Conservation (phyloP, 1,140 invertebrate genomes). For the Himalopsyche phryganea region DNA sequence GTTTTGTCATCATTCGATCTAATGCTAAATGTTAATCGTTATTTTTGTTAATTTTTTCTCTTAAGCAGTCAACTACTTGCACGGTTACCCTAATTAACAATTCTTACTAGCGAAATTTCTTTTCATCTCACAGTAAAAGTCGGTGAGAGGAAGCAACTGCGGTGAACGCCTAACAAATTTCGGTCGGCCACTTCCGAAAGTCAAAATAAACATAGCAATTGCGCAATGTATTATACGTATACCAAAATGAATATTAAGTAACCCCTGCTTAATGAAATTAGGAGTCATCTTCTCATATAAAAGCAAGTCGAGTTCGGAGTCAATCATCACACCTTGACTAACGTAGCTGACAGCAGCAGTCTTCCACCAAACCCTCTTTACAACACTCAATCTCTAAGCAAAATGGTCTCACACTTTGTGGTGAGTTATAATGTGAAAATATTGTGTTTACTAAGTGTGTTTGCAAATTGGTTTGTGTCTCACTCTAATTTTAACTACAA, state of each 20-base stretch:
- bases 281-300: constrained; percentile 21
- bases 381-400: not conserved
- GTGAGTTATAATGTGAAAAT: too few relatives aligned
- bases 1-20: too few relatives aligned
- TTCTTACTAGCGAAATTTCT: not conserved
- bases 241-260: constrained; percentile 10
- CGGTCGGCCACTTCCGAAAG: too few relatives aligned
- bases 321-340: constrained; percentile 13
- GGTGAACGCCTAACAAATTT: constrained; percentile 13
- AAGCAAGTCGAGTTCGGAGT: constrained; percentile 5
- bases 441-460: too few relatives aligned
- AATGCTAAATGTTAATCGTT: too few relatives aligned
- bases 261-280: constrained; percentile 6
- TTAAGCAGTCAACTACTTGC: too few relatives aligned
- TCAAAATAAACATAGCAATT: constrained; percentile 5
- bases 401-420: constrained; percentile 9
- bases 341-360: constrained; percentile 10
- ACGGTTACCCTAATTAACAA: too few relatives aligned
- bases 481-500: too few relatives aligned
- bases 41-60: too few relatives aligned
- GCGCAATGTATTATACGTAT: constrained; percentile 18
- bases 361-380: constrained; percentile 8
- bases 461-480: too few relatives aligned
- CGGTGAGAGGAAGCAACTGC: constrained; percentile 10
- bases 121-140: constrained; percentile 20